phyloP scores from a whole-genome alignment of 1,140 invertebrate species.

The Euwallacea similis region DNA sequence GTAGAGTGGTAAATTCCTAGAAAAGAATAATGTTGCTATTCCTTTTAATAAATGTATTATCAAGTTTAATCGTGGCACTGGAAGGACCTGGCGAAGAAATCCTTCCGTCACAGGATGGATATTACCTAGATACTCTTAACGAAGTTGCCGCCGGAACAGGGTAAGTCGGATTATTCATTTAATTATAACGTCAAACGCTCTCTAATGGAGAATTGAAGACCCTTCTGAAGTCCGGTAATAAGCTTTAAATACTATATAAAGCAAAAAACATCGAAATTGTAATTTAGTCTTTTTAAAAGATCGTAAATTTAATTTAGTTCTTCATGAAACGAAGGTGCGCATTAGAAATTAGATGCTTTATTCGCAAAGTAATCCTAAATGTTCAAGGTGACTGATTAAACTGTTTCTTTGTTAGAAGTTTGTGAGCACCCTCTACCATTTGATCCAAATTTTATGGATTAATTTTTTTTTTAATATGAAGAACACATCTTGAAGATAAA shows the following conservation, averaged over 20 bases:
- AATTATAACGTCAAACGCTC: constrained; percentile 16
- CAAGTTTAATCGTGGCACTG: neutral
- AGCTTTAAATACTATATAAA: neutral
- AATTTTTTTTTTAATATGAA: too few relatives aligned
- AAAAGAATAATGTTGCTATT: neutral
- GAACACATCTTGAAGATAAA: too few relatives aligned
- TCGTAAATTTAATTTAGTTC: neutral
- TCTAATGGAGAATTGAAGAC: constrained; percentile 16
- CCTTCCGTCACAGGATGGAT: constrained; percentile 23
- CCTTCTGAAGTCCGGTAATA: neutral
- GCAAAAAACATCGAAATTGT: constrained; percentile 7
- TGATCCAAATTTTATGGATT: too few relatives aligned
- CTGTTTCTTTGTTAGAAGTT: too few relatives aligned
- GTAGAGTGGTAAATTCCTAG: neutral
- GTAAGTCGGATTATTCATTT: constrained; percentile 27
- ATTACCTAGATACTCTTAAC: constrained; percentile 36
- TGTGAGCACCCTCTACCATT: too few relatives aligned
- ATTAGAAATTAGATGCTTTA: too few relatives aligned
- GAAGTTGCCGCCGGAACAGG: constrained; percentile 27
- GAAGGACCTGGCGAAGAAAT: constrained; percentile 5
- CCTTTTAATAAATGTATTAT: neutral
- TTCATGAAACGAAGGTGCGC: too few relatives aligned
- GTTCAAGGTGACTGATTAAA: too few relatives aligned
- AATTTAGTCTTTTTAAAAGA: constrained; percentile 3
- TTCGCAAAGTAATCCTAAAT: too few relatives aligned